A percentile compares a stretch with the other conserved stretches of the same genome.
These are phyloP conservation scores for Solen grandis DNA, from an alignment of 1,140 invertebrate genomes.

Conservation along the genomic window DNA sequence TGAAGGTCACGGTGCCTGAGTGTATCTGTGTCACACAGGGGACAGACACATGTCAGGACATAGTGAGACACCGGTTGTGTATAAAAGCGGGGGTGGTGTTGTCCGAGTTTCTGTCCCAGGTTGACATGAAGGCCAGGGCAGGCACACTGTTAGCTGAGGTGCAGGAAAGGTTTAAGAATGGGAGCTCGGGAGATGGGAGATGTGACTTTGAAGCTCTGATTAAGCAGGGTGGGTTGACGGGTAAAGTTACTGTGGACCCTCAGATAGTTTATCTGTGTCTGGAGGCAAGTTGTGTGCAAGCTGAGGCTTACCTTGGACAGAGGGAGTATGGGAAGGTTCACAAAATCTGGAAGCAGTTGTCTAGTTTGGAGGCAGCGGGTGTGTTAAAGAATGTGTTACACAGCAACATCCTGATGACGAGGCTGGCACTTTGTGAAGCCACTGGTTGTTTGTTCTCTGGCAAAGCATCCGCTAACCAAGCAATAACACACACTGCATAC, in stretches of 20 bases:
- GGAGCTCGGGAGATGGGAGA: too few species aligned
- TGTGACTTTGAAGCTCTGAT: neutral
- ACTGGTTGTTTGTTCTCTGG: conserved; percentile 22
- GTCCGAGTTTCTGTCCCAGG: conserved; percentile 34
- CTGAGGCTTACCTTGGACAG: conserved; percentile 26
- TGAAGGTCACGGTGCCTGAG: neutral
- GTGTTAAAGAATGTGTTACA: conserved; percentile 37
- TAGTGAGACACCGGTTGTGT: conserved; percentile 26
- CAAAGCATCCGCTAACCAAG: too few species aligned
- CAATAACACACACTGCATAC: too few species aligned
- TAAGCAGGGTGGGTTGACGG: neutral
- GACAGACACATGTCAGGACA: neutral
- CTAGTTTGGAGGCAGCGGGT: conserved; percentile 26
- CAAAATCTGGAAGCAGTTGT: conserved; percentile 16
- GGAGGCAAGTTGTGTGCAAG: conserved; percentile 29
- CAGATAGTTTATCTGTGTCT: conserved; percentile 25
- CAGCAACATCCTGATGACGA: conserved; percentile 33
- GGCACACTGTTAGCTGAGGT: neutral
- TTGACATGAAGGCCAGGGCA: neutral
- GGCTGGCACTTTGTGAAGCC: conserved; percentile 45
- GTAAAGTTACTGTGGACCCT: neutral
- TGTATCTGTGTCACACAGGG: conserved; percentile 17
- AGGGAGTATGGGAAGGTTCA: conserved; percentile 32
- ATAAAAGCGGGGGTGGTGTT: conserved; percentile 26
- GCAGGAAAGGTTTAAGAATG: neutral